phyloP scores from a whole-genome alignment of 2,888 invertebrate species.

The Apotomis capreana region DNA sequence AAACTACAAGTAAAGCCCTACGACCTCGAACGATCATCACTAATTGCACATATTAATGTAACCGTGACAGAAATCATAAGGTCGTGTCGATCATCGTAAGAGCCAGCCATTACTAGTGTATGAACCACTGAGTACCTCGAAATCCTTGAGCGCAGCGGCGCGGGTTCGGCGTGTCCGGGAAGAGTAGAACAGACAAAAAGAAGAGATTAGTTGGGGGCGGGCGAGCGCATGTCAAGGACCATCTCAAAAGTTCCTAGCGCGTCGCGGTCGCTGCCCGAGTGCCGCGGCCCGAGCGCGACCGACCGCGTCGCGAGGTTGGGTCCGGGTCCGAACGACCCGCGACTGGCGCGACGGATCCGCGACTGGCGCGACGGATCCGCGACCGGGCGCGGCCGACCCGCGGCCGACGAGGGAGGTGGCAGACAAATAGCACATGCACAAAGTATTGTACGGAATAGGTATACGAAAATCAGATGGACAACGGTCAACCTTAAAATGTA shows the following conservation, averaged over 20 bases:
- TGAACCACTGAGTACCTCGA: slow-evolving; percentile 89
- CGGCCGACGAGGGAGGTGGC: slow-evolving; percentile 52
- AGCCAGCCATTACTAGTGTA: slow-evolving; percentile 80
- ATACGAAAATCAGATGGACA: slow-evolving; percentile 68
- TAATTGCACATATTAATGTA: slow-evolving; percentile 69
- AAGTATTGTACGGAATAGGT: slow-evolving; percentile 57
- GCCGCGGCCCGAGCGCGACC: slow-evolving; percentile 27
- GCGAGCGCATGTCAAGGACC: slow-evolving; percentile 89
- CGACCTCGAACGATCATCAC: slow-evolving; percentile 81
- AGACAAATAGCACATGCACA: slow-evolving; percentile 77
- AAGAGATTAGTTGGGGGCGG: slow-evolving; percentile 85
- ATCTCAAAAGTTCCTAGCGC: slow-evolving; percentile 95
- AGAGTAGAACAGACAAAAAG: slow-evolving; percentile 88
- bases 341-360: neutral
- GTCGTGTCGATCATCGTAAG: slow-evolving; percentile 77
- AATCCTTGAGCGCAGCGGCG: slow-evolving; percentile 90
- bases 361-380: slow-evolving; percentile 43
- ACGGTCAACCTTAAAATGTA: slow-evolving; percentile 69
- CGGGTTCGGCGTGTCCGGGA: slow-evolving; percentile 87
- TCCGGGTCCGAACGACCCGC: neutral
- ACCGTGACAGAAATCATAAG: slow-evolving; percentile 72
- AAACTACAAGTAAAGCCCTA: slow-evolving; percentile 84
- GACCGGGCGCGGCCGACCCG: slow-evolving; percentile 44
- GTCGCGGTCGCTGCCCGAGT: slow-evolving; percentile 49
- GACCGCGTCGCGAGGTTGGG: slow-evolving; percentile 43